Base-by-base conservation (phyloP, 1,140 invertebrate species). In the Achatina immaculata region DNA sequence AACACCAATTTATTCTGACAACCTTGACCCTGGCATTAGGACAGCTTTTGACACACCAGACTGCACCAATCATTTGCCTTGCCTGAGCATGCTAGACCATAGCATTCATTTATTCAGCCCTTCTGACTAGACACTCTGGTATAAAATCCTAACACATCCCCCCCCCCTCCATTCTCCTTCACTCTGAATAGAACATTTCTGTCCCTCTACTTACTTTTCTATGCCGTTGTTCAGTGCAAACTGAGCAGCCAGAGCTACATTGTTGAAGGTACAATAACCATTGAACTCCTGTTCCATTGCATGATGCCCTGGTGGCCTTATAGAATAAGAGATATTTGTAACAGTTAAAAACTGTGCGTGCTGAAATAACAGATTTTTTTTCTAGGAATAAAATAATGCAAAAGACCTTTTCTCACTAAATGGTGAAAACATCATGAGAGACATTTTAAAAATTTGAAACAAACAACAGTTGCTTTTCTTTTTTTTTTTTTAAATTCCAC, bases 241-340 rank as follows among this genome's bases (percentile, higher is more conserved):
- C 86, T 95, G 94, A 19, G 97, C 96, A 11, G 96, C 97, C 71
- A 99, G 92, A 0, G 96, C 98, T 0, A 98, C 97, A 92, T 99
- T 99, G 90, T 99, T 99, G 86, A 99, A 98, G 88, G 96, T 96
- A 91, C 98, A 99, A 91, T 97, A 99, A n/a, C 98, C 98, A 92
- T 96, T 92, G 79, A 95, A 96, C 89, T 96, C 95, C 34, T 94
- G 92, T 82, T 94, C 91, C 95, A 97, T 97, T 6, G 98, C 98
- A 93, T 99, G 98, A 93, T 99, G 98, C 40, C 98, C 98, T 24
- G 98, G 98, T 51, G 98, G 98, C 83, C 97, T 95, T 19, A 78
- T 45, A 19, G 7, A 42, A 16, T 7, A n/a, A 36, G n/a, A 31
- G 73, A 75, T 16, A 36, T 16, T n/a, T 16, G 38, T 9, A 28